These are phyloP conservation scores for Thaumatotibia leucotreta DNA, from an alignment of 1,140 invertebrate species.

Conservation along the genomic window DNA sequence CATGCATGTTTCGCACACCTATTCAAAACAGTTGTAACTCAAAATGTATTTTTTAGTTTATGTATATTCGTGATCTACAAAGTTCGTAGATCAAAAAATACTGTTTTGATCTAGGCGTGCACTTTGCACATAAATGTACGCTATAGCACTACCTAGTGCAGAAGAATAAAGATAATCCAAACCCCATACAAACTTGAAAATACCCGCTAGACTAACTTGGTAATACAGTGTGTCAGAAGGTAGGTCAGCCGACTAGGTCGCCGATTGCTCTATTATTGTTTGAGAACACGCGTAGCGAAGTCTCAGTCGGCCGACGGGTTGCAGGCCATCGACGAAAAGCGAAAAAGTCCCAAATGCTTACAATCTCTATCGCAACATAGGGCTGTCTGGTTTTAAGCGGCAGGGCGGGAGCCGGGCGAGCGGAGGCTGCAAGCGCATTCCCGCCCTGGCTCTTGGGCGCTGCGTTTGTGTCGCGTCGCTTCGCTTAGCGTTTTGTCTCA, in stretches of 20 bases:
- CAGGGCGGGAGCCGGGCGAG: not conserved
- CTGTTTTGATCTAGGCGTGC: no score
- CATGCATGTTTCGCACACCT: no score
- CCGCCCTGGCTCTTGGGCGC: not conserved
- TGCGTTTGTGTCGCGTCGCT: not conserved
- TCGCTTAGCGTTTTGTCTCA: not conserved
- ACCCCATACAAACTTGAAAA: not conserved
- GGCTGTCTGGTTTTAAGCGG: not conserved
- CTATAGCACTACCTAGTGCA: not conserved
- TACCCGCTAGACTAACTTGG: not conserved
- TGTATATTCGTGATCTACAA: no score
- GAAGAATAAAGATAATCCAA: not conserved
- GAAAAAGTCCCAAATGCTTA: not conserved
- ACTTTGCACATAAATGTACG: not conserved
- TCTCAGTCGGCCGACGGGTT: not conserved
- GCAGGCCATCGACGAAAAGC: not conserved
- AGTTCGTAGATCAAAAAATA: no score
- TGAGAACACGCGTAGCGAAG: not conserved
- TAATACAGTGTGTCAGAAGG: not conserved
- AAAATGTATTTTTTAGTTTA: no score
- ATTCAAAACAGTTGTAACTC: no score
- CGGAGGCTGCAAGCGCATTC: not conserved
- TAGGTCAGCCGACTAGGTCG: not conserved
- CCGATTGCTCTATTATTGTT: not conserved
- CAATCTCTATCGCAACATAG: not conserved